Percentiles rank a stretch among this genome's conserved stretches.
Evolutionary conservation across 2,888 invertebrate species (phyloP).

Genomic region (Opisthograptis luteolata): DNA sequence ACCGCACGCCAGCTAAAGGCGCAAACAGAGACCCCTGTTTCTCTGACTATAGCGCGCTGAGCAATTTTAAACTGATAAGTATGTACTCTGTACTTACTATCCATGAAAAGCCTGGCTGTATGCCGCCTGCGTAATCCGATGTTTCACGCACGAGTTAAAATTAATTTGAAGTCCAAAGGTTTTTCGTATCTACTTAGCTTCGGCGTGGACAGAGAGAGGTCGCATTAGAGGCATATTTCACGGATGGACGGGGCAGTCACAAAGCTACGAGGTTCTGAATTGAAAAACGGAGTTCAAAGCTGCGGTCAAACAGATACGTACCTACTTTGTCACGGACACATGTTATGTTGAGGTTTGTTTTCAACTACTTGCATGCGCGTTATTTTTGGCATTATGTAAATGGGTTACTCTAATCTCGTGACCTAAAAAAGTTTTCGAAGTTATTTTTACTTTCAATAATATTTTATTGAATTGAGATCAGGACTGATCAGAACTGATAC

Average conservation of each 20-base stretch:
- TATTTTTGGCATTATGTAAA: too few relatives aligned
- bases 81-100: conserved; percentile 24
- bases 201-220: conserved; percentile 29
- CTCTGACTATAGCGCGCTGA: too few relatives aligned
- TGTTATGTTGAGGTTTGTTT: neutral
- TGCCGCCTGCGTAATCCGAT: conserved; percentile 48
- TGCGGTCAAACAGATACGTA: conserved; percentile 12
- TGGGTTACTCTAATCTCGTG: too few relatives aligned
- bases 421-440: too few relatives aligned
- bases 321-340: too few relatives aligned
- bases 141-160: conserved; percentile 52
- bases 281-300: conserved; percentile 18
- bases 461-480: too few relatives aligned
- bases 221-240: conserved; percentile 33
- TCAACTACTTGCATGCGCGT: neutral
- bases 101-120: conserved; percentile 37
- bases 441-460: too few relatives aligned
- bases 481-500: too few relatives aligned
- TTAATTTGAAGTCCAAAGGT: conserved; percentile 46
- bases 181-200: conserved; percentile 36
- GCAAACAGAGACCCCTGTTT: too few relatives aligned
- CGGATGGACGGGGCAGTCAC: conserved; percentile 27
- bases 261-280: conserved; percentile 18
- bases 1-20: too few relatives aligned
- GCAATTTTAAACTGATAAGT: too few relatives aligned